Conservation (phyloP, 2,888 invertebrate genomes). For the Eilema depressum region DNA sequence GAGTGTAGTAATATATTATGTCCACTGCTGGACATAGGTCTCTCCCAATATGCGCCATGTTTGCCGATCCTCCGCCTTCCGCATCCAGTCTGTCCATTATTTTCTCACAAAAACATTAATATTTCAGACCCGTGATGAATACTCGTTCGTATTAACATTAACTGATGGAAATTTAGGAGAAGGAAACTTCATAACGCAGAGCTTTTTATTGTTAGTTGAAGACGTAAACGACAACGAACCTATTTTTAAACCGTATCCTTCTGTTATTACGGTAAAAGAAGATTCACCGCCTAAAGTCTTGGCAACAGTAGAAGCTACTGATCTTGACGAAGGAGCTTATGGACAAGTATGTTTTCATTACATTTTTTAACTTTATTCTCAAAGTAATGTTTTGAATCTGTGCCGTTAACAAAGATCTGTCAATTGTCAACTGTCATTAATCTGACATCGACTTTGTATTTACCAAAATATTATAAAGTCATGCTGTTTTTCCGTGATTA, state of each 20-base stretch:
- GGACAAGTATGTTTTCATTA: conserved; percentile 90
- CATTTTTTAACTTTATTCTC: background rate
- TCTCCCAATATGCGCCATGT: no score
- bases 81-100: no score
- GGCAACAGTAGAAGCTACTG: conserved; percentile 94
- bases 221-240: conserved; percentile 97
- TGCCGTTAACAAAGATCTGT: no score
- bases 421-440: background rate
- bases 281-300: conserved; percentile 92
- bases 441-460: background rate
- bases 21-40: no score
- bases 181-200: conserved; percentile 96
- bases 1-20: no score
- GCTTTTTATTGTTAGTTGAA: conserved; percentile 94
- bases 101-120: background rate
- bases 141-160: conserved; percentile 94
- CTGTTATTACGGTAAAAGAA: conserved; percentile 93
- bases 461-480: background rate
- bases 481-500: background rate
- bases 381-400: background rate
- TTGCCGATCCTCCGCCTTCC: no score
- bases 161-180: conserved; percentile 95
- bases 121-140: conserved; percentile 93
- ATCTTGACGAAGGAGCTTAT: conserved; percentile 96
- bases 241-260: conserved; percentile 94